These are phyloP conservation scores for Drosophila kepulauana DNA, from an alignment of 1,140 invertebrate genomes.

Conservation along the genomic window DNA sequence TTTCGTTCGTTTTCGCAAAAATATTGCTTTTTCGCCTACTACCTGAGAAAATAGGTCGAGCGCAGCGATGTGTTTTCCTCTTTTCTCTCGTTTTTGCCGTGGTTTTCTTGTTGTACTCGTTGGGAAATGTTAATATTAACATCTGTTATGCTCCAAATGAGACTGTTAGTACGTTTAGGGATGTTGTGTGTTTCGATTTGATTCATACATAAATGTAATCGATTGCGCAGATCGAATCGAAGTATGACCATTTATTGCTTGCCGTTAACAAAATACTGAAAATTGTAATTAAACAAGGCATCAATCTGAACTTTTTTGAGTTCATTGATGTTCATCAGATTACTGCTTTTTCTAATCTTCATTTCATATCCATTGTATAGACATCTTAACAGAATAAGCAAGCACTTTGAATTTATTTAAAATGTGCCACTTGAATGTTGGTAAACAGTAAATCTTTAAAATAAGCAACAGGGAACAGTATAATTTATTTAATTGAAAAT, in stretches of 20 bases:
- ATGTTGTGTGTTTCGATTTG: background rate
- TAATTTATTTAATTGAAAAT: too few relatives aligned
- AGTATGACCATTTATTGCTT: background rate
- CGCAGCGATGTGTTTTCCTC: slow-evolving; percentile 48
- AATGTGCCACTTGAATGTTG: too few relatives aligned
- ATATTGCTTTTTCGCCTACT: slow-evolving; percentile 55
- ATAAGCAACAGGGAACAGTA: too few relatives aligned
- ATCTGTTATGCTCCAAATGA: slow-evolving; percentile 25
- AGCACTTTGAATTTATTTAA: too few relatives aligned
- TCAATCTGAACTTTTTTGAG: too few relatives aligned
- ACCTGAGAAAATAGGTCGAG: slow-evolving; percentile 68
- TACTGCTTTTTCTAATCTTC: too few relatives aligned
- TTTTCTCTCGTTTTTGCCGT: slow-evolving; percentile 33
- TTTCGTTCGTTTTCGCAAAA: slow-evolving; percentile 46
- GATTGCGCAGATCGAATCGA: background rate
- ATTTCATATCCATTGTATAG: too few relatives aligned
- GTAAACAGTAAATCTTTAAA: too few relatives aligned
- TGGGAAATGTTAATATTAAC: slow-evolving; percentile 18
- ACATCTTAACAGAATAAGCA: too few relatives aligned
- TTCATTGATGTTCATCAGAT: too few relatives aligned
- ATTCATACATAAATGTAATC: background rate
- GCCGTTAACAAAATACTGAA: too few relatives aligned
- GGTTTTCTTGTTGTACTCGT: slow-evolving; percentile 24
- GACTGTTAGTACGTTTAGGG: slow-evolving; percentile 8
- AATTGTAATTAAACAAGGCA: too few relatives aligned